A percentile compares a stretch with the other conserved stretches of the same genome.
Evolutionary conservation across 2,113 vertebrate genomes (phyloP).

Genomic region (Ceyx cyanopectus): DNA sequence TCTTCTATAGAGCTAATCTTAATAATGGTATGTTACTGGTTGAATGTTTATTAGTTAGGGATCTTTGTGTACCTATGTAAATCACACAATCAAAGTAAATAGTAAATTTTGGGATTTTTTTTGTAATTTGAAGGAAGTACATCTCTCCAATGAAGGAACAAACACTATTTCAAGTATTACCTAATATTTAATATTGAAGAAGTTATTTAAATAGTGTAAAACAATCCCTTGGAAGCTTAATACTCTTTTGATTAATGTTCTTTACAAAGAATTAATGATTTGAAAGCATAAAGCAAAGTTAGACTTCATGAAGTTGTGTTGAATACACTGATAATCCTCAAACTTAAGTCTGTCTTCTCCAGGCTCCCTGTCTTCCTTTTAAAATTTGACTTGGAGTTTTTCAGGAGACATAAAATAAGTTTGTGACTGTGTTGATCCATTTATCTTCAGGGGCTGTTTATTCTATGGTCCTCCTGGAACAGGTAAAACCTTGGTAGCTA

Average conservation of each 20-base stretch:
- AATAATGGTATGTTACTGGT: neutral
- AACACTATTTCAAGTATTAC: neutral
- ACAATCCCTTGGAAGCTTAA: neutral
- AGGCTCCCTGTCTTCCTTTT: constrained; percentile 67
- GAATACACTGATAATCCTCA: neutral
- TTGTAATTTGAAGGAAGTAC: neutral
- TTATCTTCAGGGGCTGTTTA: constrained; percentile 92
- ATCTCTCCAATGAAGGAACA: neutral
- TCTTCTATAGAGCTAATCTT: neutral
- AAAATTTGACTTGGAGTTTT: constrained; percentile 70
- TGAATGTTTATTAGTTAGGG: neutral
- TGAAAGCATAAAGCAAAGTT: neutral
- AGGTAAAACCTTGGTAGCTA: constrained; percentile 97
- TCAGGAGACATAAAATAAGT: constrained; percentile 65
- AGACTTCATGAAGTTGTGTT: neutral
- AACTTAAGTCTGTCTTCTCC: constrained; percentile 37
- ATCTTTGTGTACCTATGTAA: neutral
- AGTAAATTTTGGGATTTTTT: neutral
- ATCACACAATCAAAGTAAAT: neutral
- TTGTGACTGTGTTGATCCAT: constrained; percentile 76
- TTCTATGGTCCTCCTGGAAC: constrained; percentile 98
- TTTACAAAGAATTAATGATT: neutral
- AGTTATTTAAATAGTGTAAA: neutral
- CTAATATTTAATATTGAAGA: neutral
- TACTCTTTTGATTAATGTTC: neutral